Conservation (phyloP, 2,113 vertebrate species). For the Ptilorrhoa leucosticta region DNA sequence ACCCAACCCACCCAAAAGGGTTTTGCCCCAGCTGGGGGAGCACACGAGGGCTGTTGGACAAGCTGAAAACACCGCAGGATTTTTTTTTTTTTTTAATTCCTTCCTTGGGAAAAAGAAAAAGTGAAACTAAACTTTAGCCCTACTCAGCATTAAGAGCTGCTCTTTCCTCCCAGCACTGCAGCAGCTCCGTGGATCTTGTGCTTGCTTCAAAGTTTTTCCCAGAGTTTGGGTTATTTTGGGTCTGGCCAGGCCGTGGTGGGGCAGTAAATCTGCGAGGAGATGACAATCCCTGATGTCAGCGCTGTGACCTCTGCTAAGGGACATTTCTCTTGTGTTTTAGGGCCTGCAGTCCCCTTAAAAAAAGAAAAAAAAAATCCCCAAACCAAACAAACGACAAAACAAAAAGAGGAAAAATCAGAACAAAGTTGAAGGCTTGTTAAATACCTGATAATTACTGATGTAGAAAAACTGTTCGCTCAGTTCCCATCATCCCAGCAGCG, state of each 20-base stretch:
- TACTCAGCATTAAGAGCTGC: neutral
- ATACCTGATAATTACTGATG: neutral
- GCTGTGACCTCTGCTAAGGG: neutral
- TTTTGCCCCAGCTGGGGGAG: neutral
- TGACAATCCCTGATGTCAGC: neutral
- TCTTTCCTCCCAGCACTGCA: neutral
- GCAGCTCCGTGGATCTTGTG: neutral
- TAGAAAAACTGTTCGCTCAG: fast-evolving
- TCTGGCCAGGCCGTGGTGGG: neutral
- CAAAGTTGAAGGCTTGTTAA: neutral
- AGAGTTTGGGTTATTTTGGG: neutral
- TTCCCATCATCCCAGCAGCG: neutral
- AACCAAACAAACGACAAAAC: neutral
- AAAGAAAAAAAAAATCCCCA: neutral
- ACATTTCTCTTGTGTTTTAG: neutral
- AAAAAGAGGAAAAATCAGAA: too few species aligned
- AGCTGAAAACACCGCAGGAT: neutral
- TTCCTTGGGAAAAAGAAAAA: constrained; percentile 39
- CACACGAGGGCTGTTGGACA: neutral
- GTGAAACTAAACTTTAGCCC: constrained; percentile 37
- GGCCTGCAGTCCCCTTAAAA: neutral
- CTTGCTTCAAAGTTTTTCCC: neutral
- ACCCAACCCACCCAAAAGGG: neutral
- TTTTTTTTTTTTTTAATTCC: neutral
- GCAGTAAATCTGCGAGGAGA: neutral